phyloP scores from a whole-genome alignment of 2,888 invertebrate species.

The Gastrophysa polygoni region DNA sequence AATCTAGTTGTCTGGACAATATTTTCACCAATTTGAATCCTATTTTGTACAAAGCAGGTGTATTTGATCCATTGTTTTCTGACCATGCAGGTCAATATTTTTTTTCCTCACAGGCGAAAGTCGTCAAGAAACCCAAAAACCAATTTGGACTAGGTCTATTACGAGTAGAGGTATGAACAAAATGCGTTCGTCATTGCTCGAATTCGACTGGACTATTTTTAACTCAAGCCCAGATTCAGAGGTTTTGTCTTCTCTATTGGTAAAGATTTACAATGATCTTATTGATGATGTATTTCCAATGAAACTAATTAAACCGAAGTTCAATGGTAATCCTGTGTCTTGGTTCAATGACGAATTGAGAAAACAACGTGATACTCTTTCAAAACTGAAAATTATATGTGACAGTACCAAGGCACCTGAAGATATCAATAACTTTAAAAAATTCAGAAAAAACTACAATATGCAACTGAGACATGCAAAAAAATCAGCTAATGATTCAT shows the following conservation, averaged over 20 bases:
- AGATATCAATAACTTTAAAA: not conserved
- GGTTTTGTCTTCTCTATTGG: not conserved
- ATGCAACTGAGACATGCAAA: slow-evolving; percentile 1
- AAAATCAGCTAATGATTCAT: slow-evolving; percentile 12
- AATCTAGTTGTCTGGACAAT: slow-evolving; percentile 7
- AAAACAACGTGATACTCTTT: slow-evolving; percentile 2
- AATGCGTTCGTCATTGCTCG: not conserved
- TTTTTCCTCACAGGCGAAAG: not conserved
- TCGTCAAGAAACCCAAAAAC: not conserved
- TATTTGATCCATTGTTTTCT: not conserved
- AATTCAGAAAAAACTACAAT: not conserved
- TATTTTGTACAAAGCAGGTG: slow-evolving; percentile 1
- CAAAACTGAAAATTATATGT: slow-evolving; percentile 7
- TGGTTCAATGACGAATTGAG: slow-evolving; percentile 11
- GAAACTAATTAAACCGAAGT: not conserved
- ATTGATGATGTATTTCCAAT: not conserved
- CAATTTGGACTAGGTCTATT: not conserved
- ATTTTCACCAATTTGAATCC: slow-evolving; percentile 8
- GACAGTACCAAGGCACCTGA: slow-evolving; percentile 7
- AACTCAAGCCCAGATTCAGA: not conserved
- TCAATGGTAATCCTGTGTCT: not conserved
- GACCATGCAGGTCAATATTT: not conserved
- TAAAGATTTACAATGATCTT: not conserved
- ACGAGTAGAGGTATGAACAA: not conserved
- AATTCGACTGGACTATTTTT: not conserved